Evolutionary conservation across 2,797 vertebrate genomes (phyloP), one percentile per base, ranked within the genome.

Genomic region (Phoxinus dragarum): DNA sequence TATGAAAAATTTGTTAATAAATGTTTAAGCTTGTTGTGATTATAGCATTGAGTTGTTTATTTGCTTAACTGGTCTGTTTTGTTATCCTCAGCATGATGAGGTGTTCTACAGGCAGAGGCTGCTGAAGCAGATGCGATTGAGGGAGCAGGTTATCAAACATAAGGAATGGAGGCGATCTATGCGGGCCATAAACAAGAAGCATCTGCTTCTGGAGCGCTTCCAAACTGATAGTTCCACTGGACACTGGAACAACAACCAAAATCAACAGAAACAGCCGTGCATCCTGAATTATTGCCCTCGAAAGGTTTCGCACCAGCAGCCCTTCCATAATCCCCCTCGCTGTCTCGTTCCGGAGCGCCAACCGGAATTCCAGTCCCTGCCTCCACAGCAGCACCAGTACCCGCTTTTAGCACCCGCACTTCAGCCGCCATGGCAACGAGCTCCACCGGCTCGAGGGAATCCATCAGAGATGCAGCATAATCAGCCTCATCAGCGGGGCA

Each of bases 71-170:
- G 31, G 14, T 66, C 16, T 66, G 17, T 72, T 76, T 56, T 69
- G 9, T 71, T 40, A 34, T 71, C 54, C 36, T 64, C 74, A 72
- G 44, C 5, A 2, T 73, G 82, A 82, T 31, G 40, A 83, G 12
- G 88, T 93, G 38, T 81, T 95, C 71, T 96, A 96, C 74, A 94
- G 94, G 67, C 87, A 96, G 78, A 95, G 94, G 91, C 96, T 97
- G 42, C 95, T 96, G 42, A 94, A 96, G 38, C 96, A 96, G 92
- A 96, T 95, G 77, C 93, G 92, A 27, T 90, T 96, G 0, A 91
- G 95, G n/a, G 94, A 96, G 88, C 94, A 96, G 90, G 94, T 96
- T 64, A 89, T 97, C 88, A 95, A 91, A 86, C 95, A 94, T 73
- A 97, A 97, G 91, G 96, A 96, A 88, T 94, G 94, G 91, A 94